Percentiles rank a stretch among this genome's conserved stretches.
These are phyloP conservation scores for Smutsia gigantea DNA, from an alignment of 2,797 vertebrate species.

Conservation along the genomic window DNA sequence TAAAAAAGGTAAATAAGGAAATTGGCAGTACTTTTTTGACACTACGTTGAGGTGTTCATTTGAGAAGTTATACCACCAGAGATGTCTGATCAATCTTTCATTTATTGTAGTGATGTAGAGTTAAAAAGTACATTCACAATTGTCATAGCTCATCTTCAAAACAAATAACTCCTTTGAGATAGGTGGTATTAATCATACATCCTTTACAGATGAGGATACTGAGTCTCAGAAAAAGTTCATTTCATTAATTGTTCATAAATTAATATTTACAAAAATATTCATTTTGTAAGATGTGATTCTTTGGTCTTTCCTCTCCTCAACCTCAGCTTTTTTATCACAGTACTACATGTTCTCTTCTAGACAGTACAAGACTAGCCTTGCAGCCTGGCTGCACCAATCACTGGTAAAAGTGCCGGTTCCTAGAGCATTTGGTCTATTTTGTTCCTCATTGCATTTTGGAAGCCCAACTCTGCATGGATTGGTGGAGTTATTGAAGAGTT, in stretches of 20 bases:
- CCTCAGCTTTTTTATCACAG: not conserved
- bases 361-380: not conserved
- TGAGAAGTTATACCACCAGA: not conserved
- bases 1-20: slow-evolving; percentile 47
- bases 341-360: not conserved
- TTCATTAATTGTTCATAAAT: not conserved
- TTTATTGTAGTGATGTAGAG: not conserved
- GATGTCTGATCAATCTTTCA: not conserved
- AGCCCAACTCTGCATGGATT: not conserved
- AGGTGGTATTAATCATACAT: not conserved
- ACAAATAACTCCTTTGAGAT: not conserved
- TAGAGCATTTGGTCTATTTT: not conserved
- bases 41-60: not conserved
- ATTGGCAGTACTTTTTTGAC: not conserved
- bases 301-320: not conserved
- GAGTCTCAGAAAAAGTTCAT: slow-evolving; percentile 45
- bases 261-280: not conserved
- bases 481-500: slow-evolving; percentile 11
- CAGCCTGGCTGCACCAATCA: not conserved
- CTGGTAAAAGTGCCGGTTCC: not conserved
- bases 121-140: not conserved
- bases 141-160: not conserved
- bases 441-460: not conserved
- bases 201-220: not conserved
- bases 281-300: not conserved